phyloP scores from a whole-genome alignment of 2,888 invertebrate species.

The Nephrotoma appendiculata region DNA sequence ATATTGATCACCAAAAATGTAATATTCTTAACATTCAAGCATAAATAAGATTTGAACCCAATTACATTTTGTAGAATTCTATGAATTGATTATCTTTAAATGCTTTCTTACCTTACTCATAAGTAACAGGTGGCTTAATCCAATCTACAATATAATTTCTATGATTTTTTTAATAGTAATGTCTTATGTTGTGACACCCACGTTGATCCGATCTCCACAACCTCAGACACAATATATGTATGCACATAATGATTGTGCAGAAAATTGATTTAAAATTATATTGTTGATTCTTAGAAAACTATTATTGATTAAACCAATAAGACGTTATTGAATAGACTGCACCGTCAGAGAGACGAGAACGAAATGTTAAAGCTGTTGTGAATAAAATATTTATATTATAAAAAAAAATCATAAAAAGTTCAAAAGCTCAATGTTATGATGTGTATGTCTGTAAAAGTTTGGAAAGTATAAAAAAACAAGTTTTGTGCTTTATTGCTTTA shows the following conservation, averaged over 20 bases:
- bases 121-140: no score
- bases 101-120: no score
- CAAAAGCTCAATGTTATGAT: background rate
- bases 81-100: no score
- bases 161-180: no score
- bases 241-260: background rate
- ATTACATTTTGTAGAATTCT: no score
- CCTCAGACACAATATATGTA: background rate
- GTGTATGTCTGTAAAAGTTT: background rate
- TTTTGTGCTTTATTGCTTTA: background rate
- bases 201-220: background rate
- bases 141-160: no score
- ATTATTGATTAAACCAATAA: background rate
- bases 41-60: no score
- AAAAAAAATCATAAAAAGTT: background rate
- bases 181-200: background rate
- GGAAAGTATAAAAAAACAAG: background rate
- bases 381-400: background rate
- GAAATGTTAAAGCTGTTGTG: background rate
- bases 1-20: no score
- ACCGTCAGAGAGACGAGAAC: background rate
- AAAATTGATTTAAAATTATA: background rate
- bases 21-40: no score
- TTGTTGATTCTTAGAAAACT: background rate
- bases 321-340: background rate